A percentile compares a stretch with the other conserved stretches of the same genome.
These are phyloP conservation scores for Biston stratarius DNA, from an alignment of 2,888 invertebrate genomes.

Conservation along the genomic window DNA sequence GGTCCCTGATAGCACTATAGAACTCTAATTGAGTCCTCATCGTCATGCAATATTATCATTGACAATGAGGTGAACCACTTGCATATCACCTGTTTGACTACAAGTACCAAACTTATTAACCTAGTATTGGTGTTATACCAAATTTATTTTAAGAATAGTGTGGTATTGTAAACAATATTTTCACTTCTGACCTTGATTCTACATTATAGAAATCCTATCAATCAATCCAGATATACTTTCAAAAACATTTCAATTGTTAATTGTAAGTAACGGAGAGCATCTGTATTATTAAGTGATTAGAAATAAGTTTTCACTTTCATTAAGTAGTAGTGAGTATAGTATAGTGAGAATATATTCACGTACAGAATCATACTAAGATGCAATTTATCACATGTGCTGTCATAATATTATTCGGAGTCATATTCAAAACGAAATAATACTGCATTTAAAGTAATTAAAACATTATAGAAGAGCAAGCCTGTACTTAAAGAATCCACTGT, in stretches of 20 bases:
- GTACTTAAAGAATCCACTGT: constrained; percentile 28
- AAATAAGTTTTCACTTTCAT: background rate
- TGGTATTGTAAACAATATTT: constrained; percentile 8
- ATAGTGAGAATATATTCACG: background rate
- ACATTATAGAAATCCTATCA: constrained; percentile 1
- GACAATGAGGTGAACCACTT: no score
- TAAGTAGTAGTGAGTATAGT: background rate
- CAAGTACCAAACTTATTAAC: no score
- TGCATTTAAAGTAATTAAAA: constrained; percentile 23
- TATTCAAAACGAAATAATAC: constrained; percentile 5
- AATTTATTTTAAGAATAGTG: background rate
- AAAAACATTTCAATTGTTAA: background rate
- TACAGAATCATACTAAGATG: constrained; percentile 21
- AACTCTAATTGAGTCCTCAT: no score
- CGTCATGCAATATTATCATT: no score
- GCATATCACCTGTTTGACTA: no score
- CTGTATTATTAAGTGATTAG: background rate
- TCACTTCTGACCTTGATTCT: constrained; percentile 34
- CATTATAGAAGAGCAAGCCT: constrained; percentile 23
- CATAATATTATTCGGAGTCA: constrained; percentile 5
- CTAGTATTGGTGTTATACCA: background rate
- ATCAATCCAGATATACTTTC: background rate
- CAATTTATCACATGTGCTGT: constrained; percentile 28
- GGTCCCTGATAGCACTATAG: no score
- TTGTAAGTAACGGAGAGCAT: background rate